These are phyloP conservation scores for Spialia ferax DNA, from an alignment of 2,888 invertebrate species.

Conservation along the genomic window DNA sequence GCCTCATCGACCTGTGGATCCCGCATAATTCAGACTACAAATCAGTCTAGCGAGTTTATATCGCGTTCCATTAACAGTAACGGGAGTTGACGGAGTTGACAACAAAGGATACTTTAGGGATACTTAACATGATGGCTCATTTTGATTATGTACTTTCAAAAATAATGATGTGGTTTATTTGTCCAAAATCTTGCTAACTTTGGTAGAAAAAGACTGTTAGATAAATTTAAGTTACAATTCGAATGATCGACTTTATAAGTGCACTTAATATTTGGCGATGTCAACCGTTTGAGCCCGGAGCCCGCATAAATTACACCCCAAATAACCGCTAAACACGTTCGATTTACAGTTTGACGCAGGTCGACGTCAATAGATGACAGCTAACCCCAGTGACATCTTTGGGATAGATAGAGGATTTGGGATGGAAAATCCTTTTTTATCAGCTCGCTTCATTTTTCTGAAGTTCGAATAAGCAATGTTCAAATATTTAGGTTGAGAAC, in stretches of 20 bases:
- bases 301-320: constrained; percentile 14
- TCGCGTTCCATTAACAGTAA: constrained; percentile 31
- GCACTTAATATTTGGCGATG: constrained; percentile 5
- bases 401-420: no score
- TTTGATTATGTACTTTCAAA: no score
- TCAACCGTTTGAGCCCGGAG: constrained; percentile 6
- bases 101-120: constrained; percentile 29
- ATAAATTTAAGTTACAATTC: no score
- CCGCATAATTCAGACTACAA: constrained; percentile 28
- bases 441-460: neutral
- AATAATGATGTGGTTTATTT: no score
- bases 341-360: constrained; percentile 17
- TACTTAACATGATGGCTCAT: neutral
- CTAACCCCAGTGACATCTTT: neutral
- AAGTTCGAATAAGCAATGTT: neutral
- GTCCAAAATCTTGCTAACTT: no score
- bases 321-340: constrained; percentile 4
- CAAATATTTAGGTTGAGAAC: neutral
- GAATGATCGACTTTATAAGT: neutral
- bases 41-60: constrained; percentile 25
- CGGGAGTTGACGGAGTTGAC: constrained; percentile 32
- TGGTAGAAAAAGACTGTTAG: no score
- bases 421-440: neutral
- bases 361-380: constrained; percentile 24
- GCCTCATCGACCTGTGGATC: constrained; percentile 21